Base-by-base conservation (phyloP, 1,140 invertebrate species). In the Solenopsis fugax region DNA sequence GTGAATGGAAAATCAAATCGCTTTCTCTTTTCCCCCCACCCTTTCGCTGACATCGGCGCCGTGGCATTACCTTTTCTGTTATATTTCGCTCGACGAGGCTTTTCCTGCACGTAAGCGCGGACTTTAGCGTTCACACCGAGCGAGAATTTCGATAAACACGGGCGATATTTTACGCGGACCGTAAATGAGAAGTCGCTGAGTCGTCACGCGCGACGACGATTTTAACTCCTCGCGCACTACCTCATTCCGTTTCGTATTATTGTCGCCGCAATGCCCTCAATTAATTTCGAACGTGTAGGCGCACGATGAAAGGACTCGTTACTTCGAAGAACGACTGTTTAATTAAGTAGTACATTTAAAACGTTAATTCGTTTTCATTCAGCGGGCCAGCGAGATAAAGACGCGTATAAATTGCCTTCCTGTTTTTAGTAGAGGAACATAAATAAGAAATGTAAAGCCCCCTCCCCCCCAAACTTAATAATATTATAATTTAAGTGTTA, bases 1-100 rank as follows among this genome's bases (percentile, higher is more conserved):
- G 41, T 84, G 69, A 75, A 84, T 84, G 69, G 24, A 60, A 69
- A 73, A 84, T 84, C 80, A 50, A 84, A 60, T 54, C 54, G 3
- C 41, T 16, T 52, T 52, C 62, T 77, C 64, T 69, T 62, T 16
- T 52, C 37, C 37, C 18, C 9, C n/a, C 60, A 0, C 41, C 29
- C 21, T 2, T 7, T 3, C 54, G 7, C 24, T 24, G 73, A 64
- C 37, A 62, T 48, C 41, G 52, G 29, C 13, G 9, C 0, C 21
- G 1, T 4, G 10, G 5, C 1, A 29, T 80, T 52, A 52, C 52
- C 50, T 54, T 54, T 52, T 13, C 29, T n/a, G 41, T 41, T 41
- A 7, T 52, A n/a, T 16, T 6, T 75, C 72, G 50, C 34, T 37
- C 50, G 50, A 16, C 21, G 48, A 6, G 10, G 12, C 48, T 67